phyloP scores from a whole-genome alignment of 2,888 invertebrate species.

The Tolmerus cingulatus region DNA sequence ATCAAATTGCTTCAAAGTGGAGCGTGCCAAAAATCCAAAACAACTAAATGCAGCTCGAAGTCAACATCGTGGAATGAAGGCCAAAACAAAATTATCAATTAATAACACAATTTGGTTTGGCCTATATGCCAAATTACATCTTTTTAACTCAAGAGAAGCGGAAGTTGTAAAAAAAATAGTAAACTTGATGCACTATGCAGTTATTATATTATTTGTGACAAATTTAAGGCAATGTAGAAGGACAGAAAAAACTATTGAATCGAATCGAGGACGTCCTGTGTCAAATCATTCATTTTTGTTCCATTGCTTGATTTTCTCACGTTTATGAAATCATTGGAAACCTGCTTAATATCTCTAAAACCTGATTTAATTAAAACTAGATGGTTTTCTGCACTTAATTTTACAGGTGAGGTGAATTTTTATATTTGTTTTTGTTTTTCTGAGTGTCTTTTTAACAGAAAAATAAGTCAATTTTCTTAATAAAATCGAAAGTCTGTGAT shows the following conservation, averaged over 20 bases:
- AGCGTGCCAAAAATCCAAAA: neutral
- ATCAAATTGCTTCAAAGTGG: neutral
- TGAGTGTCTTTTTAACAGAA: neutral
- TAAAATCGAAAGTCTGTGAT: neutral
- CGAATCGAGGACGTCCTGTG: neutral
- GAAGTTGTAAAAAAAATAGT: neutral
- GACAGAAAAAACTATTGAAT: neutral
- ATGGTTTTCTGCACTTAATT: neutral
- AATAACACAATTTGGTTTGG: neutral
- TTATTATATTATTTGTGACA: neutral
- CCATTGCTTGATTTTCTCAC: neutral
- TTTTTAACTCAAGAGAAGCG: neutral
- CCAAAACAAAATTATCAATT: neutral
- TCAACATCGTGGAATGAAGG: neutral
- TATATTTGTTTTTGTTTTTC: neutral
- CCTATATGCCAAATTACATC: neutral
- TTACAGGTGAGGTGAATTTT: neutral
- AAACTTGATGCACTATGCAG: neutral
- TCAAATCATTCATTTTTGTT: neutral
- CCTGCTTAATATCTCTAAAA: neutral
- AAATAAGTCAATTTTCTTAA: neutral
- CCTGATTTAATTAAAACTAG: neutral
- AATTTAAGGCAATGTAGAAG: neutral
- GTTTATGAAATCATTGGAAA: neutral
- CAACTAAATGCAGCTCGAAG: neutral